A percentile compares a stretch with the other conserved stretches of the same genome.
phyloP scores from a whole-genome alignment of 2,888 invertebrate species.

The Baronia brevicornis region DNA sequence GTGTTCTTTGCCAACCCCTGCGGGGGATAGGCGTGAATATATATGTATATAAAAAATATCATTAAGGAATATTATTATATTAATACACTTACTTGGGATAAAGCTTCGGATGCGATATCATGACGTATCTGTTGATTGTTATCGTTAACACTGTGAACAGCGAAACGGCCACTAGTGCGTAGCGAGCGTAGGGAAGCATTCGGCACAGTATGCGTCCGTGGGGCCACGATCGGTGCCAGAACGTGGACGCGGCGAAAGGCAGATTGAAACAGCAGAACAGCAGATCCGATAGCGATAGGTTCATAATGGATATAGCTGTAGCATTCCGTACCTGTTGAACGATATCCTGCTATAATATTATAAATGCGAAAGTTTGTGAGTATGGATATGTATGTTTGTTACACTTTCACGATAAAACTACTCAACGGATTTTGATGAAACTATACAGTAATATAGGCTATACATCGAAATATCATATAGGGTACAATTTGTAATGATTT shows the following conservation, averaged over 20 bases:
- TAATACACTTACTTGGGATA: conserved; percentile 80
- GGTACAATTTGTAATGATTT: no score
- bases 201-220: conserved; percentile 81
- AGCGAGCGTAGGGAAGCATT: conserved; percentile 84
- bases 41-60: background rate
- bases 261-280: conserved; percentile 88
- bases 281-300: conserved; percentile 84
- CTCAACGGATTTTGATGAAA: no score
- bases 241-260: conserved; percentile 85
- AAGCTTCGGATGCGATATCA: conserved; percentile 86
- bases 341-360: conserved; percentile 1
- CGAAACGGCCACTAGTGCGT: conserved; percentile 84
- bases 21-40: no score
- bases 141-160: conserved; percentile 86
- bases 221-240: conserved; percentile 81
- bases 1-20: no score
- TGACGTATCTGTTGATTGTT: conserved; percentile 88
- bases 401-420: no score
- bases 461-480: no score
- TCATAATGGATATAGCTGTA: conserved; percentile 89
- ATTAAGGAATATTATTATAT: background rate
- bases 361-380: no score
- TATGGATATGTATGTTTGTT: no score
- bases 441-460: no score
- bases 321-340: conserved; percentile 83